Percentiles rank a stretch among this genome's conserved stretches.
These are phyloP conservation scores for Flabesymbios commensalis DNA, from an alignment of 2,888 invertebrate species.

Conservation along the genomic window DNA sequence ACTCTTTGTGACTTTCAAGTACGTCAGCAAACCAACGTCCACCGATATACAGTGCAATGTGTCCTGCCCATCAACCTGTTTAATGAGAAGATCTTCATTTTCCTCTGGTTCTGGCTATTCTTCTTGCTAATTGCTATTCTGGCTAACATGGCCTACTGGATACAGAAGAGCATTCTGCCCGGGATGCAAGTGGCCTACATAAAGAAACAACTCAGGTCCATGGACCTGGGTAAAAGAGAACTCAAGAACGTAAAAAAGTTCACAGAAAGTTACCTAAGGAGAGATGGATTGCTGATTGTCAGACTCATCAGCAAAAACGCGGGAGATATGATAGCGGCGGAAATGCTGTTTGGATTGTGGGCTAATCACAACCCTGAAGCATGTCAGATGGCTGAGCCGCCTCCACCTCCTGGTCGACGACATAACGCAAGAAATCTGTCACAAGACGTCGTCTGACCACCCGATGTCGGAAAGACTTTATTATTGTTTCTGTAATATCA, in stretches of 20 bases:
- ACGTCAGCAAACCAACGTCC: conserved; percentile 59
- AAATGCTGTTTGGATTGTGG: conserved; percentile 35
- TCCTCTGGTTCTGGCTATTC: conserved; percentile 63
- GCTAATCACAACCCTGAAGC: conserved; percentile 21
- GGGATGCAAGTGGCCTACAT: conserved; percentile 21
- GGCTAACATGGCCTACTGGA: conserved; percentile 56
- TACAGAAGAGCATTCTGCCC: conserved; percentile 26
- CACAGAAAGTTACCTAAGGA: conserved; percentile 48
- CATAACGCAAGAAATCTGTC: background rate
- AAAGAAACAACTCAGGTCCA: conserved; percentile 23
- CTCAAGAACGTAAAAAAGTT: conserved; percentile 45
- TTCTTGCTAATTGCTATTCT: conserved; percentile 49
- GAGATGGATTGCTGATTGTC: conserved; percentile 55
- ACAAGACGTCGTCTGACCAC: background rate
- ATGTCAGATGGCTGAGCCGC: background rate
- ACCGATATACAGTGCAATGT: conserved; percentile 61
- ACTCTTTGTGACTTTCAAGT: conserved; percentile 61
- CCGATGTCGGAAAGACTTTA: too few species aligned
- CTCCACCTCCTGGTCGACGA: background rate
- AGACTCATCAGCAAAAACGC: conserved; percentile 34
- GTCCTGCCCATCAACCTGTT: conserved; percentile 49
- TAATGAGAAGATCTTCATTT: conserved; percentile 59
- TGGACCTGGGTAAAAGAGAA: conserved; percentile 33
- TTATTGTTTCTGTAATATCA: too few species aligned
- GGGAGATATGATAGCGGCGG: conserved; percentile 32